Conservation (phyloP, 2,113 vertebrate species). For the Poecile atricapillus region DNA sequence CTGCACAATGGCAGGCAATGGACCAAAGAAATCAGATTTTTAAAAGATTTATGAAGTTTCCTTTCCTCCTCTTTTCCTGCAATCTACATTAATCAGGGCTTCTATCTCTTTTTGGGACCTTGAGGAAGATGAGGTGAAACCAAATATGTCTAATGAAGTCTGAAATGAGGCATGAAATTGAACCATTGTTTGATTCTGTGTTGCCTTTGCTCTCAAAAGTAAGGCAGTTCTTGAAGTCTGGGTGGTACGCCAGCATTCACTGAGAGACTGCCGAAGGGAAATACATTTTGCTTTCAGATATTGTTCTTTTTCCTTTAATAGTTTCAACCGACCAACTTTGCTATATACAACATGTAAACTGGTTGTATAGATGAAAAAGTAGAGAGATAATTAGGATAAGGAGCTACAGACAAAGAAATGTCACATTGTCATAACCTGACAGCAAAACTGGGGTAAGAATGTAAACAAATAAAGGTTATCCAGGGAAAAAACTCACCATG, state of each 20-base stretch:
- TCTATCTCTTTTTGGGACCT: neutral
- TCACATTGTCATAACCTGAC: neutral
- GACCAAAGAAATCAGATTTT: neutral
- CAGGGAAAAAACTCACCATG: neutral
- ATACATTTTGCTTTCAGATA: neutral
- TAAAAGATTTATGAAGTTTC: neutral
- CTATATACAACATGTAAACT: neutral
- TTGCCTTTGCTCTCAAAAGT: constrained; percentile 25
- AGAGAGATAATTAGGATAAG: neutral
- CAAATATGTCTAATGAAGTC: constrained; percentile 12
- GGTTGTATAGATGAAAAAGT: neutral
- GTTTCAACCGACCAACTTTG: neutral
- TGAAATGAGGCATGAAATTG: constrained; percentile 55
- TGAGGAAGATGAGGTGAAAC: constrained; percentile 39
- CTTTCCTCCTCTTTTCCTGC: neutral
- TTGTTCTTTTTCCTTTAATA: neutral
- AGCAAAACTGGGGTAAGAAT: neutral
- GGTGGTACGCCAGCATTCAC: neutral
- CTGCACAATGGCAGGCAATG: neutral
- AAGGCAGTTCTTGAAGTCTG: neutral
- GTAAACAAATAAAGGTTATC: neutral
- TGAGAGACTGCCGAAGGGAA: neutral
- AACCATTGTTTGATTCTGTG: constrained; percentile 33
- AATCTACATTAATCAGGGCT: neutral
- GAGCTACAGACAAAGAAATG: neutral